These are phyloP conservation scores for Charanyca ferruginea DNA, from an alignment of 2,888 invertebrate genomes.

Conservation along the genomic window DNA sequence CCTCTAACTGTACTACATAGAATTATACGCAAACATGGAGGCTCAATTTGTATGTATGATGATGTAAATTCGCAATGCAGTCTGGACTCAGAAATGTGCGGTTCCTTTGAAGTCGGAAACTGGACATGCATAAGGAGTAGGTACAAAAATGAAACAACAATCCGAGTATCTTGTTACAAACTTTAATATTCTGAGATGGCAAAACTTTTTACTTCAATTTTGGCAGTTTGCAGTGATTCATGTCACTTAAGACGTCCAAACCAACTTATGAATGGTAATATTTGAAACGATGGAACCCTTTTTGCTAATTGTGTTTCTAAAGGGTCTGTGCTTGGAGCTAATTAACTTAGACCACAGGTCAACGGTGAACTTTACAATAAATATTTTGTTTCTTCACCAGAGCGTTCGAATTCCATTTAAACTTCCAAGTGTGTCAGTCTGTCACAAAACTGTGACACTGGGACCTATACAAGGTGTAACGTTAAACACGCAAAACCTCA, in stretches of 20 bases:
- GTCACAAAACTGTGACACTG: conserved; percentile 27
- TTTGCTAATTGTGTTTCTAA: conserved; percentile 1
- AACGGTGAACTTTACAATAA: conserved; percentile 19
- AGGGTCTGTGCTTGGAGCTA: no score
- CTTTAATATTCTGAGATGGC: neutral
- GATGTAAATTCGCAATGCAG: conserved; percentile 23
- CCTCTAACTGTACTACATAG: conserved; percentile 21
- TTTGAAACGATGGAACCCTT: conserved; percentile 7
- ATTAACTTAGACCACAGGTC: neutral
- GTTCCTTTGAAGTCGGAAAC: conserved; percentile 28
- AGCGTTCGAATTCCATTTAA: conserved; percentile 9
- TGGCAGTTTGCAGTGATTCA: conserved; percentile 7
- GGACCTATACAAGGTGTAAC: no score
- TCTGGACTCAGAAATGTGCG: conserved; percentile 16
- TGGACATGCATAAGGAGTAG: conserved; percentile 24
- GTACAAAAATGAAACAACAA: conserved; percentile 26
- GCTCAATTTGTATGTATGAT: conserved; percentile 34
- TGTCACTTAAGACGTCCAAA: conserved; percentile 14
- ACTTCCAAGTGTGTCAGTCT: conserved; percentile 23
- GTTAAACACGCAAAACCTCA: no score
- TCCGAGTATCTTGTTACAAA: conserved; percentile 9
- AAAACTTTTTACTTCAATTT: conserved; percentile 11
- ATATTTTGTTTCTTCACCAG: conserved; percentile 32
- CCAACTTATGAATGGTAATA: conserved; percentile 7
- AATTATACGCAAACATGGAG: conserved; percentile 10